Evolutionary conservation across 2,113 vertebrate species (phyloP), one percentile per base, ranked within the genome.

Genomic region (Aegithalos caudatus): DNA sequence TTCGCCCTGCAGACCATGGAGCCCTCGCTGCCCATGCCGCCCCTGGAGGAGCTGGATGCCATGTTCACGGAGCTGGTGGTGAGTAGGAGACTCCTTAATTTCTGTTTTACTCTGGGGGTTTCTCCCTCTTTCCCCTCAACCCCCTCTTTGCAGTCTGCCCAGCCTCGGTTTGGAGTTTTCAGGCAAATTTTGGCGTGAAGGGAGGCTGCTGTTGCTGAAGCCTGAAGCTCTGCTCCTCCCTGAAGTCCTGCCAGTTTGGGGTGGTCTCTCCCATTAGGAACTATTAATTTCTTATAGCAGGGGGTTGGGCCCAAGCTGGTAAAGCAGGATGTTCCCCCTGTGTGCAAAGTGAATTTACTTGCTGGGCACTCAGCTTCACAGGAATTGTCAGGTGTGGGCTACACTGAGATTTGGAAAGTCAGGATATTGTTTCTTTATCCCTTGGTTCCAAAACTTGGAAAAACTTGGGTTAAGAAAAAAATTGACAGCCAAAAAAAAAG

Each of bases 1-100:
- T 99, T 99, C 6, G 99, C 98, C n/a, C 98, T 99, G 92, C 99
- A 99, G 97, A 97, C 98, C 87, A 99, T 99, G 99, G 99, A 99
- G 98, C 99, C 99, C 0, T 86, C 99, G 0, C 97, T 99, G 93
- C 99, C 99, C 58, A 99, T 99, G 98, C 99, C 99, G 0, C 98
- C 98, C 0, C 98, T 97, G 78, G 99, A 99, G 53, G 99, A 99
- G 94, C 98, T 99, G 98, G 99, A 99, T 2, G 95, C 96, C 97
- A 99, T 99, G 98, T 99, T 99, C 97, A 98, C 98, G 0, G 99
- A 99, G 97, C 97, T 99, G 88, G 99, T 99, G 99, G 99, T 99
- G 94, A 98, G 99, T 98, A 58, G 22, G 22, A 42, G 40, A 1
- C 71, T 58, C 58, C 58, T 73, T 37, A 1, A 18, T 27, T 45